Evolutionary conservation across 1,140 invertebrate species (phyloP).

Genomic region (Artemia franciscana): DNA sequence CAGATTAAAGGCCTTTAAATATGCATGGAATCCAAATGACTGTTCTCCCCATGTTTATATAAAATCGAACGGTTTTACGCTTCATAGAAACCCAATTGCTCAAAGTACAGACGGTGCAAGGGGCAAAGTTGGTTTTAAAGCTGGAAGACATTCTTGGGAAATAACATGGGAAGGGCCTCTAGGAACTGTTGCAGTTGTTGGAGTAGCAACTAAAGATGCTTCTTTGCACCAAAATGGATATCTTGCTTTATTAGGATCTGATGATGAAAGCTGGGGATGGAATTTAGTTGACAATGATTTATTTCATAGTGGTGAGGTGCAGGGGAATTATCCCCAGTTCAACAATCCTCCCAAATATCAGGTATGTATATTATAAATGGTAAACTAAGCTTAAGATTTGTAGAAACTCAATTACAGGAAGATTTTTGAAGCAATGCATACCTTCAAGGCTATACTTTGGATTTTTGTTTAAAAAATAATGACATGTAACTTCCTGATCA

Average conservation of each 20-base stretch:
- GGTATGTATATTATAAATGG: slow-evolving; percentile 35
- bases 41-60: slow-evolving; percentile 91
- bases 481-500: too few species aligned
- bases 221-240: slow-evolving; percentile 74
- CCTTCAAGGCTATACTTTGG: too few species aligned
- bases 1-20: slow-evolving; percentile 77
- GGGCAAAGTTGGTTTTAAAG: slow-evolving; percentile 74
- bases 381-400: too few species aligned
- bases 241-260: slow-evolving; percentile 73
- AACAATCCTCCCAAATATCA: slow-evolving; percentile 97
- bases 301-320: slow-evolving; percentile 82
- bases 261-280: slow-evolving; percentile 97
- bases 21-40: slow-evolving; percentile 92
- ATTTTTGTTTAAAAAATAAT: too few species aligned
- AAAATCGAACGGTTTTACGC: slow-evolving; percentile 86
- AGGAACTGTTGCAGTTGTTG: slow-evolving; percentile 81
- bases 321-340: slow-evolving; percentile 80
- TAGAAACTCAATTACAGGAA: too few species aligned
- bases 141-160: slow-evolving; percentile 91
- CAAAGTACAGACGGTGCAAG: slow-evolving; percentile 93
- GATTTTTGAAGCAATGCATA: too few species aligned
- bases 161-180: slow-evolving; percentile 96
- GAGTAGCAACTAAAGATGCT: slow-evolving; percentile 83
- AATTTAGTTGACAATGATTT: slow-evolving; percentile 95
- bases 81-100: slow-evolving; percentile 91